These are phyloP conservation scores for Tapirus indicus DNA, from an alignment of 2,797 vertebrate genomes.

Conservation along the genomic window DNA sequence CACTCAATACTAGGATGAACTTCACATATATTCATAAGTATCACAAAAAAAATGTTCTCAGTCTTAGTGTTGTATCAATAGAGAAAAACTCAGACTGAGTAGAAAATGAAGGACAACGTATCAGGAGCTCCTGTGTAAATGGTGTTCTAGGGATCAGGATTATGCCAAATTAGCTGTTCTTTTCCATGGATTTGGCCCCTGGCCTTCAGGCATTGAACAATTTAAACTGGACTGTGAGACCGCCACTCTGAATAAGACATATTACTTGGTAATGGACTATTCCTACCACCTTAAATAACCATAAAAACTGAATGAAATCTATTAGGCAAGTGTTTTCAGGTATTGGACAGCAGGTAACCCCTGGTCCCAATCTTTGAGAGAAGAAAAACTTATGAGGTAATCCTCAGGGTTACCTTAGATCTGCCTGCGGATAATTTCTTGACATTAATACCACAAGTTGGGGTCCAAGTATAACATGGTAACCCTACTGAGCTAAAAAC, in stretches of 20 bases:
- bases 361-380: neutral
- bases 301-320: neutral
- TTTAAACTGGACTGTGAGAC: neutral
- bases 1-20: neutral
- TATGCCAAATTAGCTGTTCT: neutral
- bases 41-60: neutral
- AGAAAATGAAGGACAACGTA: neutral
- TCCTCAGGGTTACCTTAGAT: neutral
- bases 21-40: neutral
- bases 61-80: neutral
- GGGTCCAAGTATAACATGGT: neutral
- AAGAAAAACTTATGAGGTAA: neutral
- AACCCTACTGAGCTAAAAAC: neutral
- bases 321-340: neutral
- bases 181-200: neutral
- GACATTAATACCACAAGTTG: neutral
- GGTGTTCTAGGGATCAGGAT: neutral
- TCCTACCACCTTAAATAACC: neutral
- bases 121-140: neutral
- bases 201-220: neutral
- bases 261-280: neutral
- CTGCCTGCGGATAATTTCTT: neutral
- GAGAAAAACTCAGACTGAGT: neutral
- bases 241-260: neutral
- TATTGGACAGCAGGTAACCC: neutral